Percentiles rank a stretch among this genome's conserved stretches.
These are phyloP conservation scores for Paralvinella palmiformis DNA, from an alignment of 1,140 invertebrate genomes.

Conservation along the genomic window DNA sequence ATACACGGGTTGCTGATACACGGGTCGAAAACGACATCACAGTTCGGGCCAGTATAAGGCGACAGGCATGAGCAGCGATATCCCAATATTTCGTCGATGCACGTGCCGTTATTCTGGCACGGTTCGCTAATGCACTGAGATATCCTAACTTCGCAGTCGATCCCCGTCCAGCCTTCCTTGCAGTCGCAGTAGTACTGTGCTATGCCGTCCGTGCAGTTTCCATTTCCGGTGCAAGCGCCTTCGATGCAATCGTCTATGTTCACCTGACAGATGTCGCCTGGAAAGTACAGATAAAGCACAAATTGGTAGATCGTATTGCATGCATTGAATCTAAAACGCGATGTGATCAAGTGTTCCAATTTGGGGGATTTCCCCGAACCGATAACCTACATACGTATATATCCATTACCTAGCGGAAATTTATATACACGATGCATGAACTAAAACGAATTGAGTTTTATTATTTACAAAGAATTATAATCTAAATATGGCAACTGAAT, in stretches of 20 bases:
- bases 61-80: constrained; percentile 5
- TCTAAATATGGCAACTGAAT: no score
- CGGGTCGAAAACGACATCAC: constrained; percentile 11
- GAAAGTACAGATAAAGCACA: no score
- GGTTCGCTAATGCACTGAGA: neutral
- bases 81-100: neutral
- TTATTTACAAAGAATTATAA: no score
- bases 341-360: no score
- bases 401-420: no score
- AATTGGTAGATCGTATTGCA: no score
- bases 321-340: no score
- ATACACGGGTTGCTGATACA: constrained; percentile 9
- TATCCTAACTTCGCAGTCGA: neutral
- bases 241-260: neutral
- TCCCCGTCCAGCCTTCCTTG: neutral
- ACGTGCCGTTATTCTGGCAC: neutral
- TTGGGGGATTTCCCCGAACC: no score
- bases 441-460: no score
- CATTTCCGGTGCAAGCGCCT: neutral
- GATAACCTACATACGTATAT: no score
- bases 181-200: neutral
- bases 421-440: no score
- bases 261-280: neutral
- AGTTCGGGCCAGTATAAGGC: constrained; percentile 16
- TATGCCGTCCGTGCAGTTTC: neutral